Base-by-base conservation (phyloP, 2,113 vertebrate genomes). In the Pantherophis guttatus region DNA sequence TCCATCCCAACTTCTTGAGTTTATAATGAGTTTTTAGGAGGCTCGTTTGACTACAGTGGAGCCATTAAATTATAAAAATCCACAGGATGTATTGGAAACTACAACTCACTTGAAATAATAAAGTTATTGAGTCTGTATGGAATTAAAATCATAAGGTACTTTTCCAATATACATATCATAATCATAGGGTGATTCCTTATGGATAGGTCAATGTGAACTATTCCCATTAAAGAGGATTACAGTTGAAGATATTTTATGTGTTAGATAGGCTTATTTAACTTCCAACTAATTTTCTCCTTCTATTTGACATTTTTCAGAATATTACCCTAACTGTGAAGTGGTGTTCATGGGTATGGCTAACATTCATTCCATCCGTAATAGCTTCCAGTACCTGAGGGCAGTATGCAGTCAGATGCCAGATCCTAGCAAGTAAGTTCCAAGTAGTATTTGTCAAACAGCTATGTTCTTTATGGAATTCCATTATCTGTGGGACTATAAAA, bases 311-410 rank as follows among this genome's bases (percentile, higher is more conserved):
- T 44, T 7, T 94, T 33, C 93, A 99, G 99, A 99, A 96, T 99
- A 99, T 97, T 99, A 99, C 94, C 99, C 99, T 0, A 99, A 99
- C 97, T 99, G 99, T 86, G 99, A 99, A 97, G 99, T 99, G 0
- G 98, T 99, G 94, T 99, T 99, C 96, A 99, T 99, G 99, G 99
- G 99, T 93, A 99, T 99, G 99, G 99, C 99, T 94, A 99, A 99
- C 97, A 99, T 99, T 97, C 99, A 99, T 54, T 98, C 99, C 96
- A 99, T 99, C 96, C 97, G 99, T 75, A 99, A 99, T 97, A 99
- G 99, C 92, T 99, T 99, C 97, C 99, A 99, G 96, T 99, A 99
- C 23, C 98, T 99, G 85, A 98, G 99, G 75, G 97, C 99, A 0
- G 99, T 99, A 89, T 99, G 99, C 97, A 99, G 99, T 94, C 99